Base-by-base conservation (phyloP, 2,797 vertebrate genomes). In the Sebastes dallii region DNA sequence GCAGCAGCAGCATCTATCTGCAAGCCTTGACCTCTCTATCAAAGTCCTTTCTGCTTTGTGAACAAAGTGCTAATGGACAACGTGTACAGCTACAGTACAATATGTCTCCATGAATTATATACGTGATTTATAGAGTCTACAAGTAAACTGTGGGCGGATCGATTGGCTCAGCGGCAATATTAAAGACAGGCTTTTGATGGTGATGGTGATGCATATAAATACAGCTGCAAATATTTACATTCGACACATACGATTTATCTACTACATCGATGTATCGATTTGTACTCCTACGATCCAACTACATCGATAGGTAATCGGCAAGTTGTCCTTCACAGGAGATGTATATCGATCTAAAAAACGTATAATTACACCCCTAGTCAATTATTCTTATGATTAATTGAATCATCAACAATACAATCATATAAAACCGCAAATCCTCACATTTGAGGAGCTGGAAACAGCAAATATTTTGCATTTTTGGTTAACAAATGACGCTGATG, bases 101-200 rank as follows among this genome's bases (percentile, higher is more conserved):
- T 5, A 20, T 50, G 61, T 67, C 13, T 55, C 36, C 29, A 76
- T 83, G 61, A 83, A 83, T 34, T 62, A 82, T 72, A 7, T 5
- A 80, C 70, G 78, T 18, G 72, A 66, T 39, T 25, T 39, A 30
- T 27, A 24, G 14, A 46, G 30, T 11, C 22, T 3, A n/a, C 50
- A 34, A 25, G 34, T 61, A 62, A 27, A 59, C 79, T 22, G 56
- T 22, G 66, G 55, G 65, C 29, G 4, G 20, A 72, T 75, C 2
- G 3, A 74, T 66, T 72, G 25, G 11, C 52, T 20, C 20, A 75
- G 30, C 3, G 6, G 72, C 30, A 13, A 4, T 10, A 20, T 34
- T 6, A 59, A 54, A 27, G 55, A 58, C 22, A 0, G 27, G 72
- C 42, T 7, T 56, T 13, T 58, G 14, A 61, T 18, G 27, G 6